Evolutionary conservation across 2,797 vertebrate species (phyloP).

Genomic region (Poecilia wingei): DNA sequence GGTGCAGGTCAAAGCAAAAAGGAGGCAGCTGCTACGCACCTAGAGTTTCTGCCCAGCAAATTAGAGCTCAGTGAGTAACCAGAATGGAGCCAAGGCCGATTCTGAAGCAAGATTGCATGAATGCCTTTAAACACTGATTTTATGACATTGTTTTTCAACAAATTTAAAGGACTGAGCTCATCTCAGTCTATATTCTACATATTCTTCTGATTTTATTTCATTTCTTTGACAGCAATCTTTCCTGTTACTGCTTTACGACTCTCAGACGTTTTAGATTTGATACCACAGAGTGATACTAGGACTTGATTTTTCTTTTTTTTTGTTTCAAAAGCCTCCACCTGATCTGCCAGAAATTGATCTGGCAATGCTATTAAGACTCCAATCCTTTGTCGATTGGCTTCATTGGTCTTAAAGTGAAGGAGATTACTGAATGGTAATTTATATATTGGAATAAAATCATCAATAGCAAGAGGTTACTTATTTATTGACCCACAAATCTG

Average conservation of each 20-base stretch:
- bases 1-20: slow-evolving; percentile 69
- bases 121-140: background rate
- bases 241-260: background rate
- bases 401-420: slow-evolving; percentile 47
- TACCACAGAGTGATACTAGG: background rate
- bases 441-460: background rate
- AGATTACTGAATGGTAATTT: slow-evolving; percentile 26
- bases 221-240: background rate
- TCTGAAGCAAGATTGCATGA: background rate
- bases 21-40: slow-evolving; percentile 40
- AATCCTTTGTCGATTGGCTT: slow-evolving; percentile 31
- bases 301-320: background rate
- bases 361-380: background rate
- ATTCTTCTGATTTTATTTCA: background rate
- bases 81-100: slow-evolving; percentile 12
- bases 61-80: slow-evolving; percentile 26
- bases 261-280: background rate
- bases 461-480: background rate
- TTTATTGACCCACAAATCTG: background rate
- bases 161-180: background rate
- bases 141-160: background rate
- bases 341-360: background rate
- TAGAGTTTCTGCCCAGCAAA: slow-evolving; percentile 19
- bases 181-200: background rate
- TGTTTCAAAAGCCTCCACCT: background rate